Conservation (phyloP, 2,113 vertebrate genomes). For the Apeltes quadracus region DNA sequence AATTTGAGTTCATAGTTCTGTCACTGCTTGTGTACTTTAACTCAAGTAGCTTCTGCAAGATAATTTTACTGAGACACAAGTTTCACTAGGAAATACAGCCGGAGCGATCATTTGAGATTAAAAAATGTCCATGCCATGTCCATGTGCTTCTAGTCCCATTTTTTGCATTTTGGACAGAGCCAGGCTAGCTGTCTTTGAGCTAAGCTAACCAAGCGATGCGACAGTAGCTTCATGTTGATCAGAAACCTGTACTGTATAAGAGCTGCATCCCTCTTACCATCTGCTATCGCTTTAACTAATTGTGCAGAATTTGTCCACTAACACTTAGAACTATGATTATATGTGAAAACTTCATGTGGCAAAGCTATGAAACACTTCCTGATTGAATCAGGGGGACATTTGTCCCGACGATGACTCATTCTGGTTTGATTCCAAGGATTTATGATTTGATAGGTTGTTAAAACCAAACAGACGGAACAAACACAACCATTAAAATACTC, state of each 20-base stretch:
- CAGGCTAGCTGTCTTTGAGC: not conserved
- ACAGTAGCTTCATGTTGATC: not conserved
- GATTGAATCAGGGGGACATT: constrained; percentile 6
- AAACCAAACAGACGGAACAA: not conserved
- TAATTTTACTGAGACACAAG: not conserved
- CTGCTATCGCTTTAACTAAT: not conserved
- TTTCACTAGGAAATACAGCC: not conserved
- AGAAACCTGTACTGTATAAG: not conserved
- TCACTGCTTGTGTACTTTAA: not conserved
- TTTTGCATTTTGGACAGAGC: not conserved
- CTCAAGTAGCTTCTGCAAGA: not conserved
- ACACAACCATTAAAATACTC: constrained; percentile 6
- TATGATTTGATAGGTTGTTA: not conserved
- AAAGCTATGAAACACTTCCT: constrained; percentile 6
- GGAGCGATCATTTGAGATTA: not conserved
- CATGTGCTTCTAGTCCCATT: not conserved
- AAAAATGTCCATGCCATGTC: not conserved
- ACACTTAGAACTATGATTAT: not conserved
- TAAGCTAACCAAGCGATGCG: not conserved
- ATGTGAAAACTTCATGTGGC: not conserved
- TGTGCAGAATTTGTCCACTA: not conserved
- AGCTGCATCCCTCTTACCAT: not conserved
- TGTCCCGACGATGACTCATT: not conserved
- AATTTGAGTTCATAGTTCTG: not conserved
- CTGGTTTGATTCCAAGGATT: not conserved